Percentiles rank a stretch among this genome's conserved stretches.
These are phyloP conservation scores for Hormaphis cornu DNA, from an alignment of 1,140 invertebrate genomes.

Conservation along the genomic window DNA sequence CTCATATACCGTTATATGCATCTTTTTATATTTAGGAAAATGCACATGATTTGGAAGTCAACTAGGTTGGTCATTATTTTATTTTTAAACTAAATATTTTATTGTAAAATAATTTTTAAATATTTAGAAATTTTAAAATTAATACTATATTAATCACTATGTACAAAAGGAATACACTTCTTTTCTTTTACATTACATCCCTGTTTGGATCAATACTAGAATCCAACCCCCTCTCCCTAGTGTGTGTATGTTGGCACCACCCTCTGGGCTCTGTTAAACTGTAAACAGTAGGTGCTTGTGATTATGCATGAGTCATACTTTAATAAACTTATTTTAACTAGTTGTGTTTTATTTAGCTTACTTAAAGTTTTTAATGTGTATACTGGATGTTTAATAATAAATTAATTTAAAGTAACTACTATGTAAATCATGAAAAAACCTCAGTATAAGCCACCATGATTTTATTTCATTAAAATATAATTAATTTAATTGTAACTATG, in stretches of 20 bases:
- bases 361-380: not conserved
- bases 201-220: conserved; percentile 30
- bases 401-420: not conserved
- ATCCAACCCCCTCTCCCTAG: not conserved
- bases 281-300: conserved; percentile 11
- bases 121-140: not conserved
- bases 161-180: not conserved
- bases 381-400: not conserved
- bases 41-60: not conserved
- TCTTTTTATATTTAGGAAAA: not conserved
- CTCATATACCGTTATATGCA: not conserved
- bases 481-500: not conserved
- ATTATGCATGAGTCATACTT: not conserved
- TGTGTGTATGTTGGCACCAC: not conserved
- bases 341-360: not conserved
- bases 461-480: not conserved
- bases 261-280: too few relatives aligned
- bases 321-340: not conserved
- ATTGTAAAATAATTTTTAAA: not conserved
- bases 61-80: too few relatives aligned
- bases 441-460: conserved; percentile 18
- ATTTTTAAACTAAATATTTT: not conserved
- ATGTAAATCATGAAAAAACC: conserved; percentile 23
- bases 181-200: not conserved
- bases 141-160: conserved; percentile 2